Conservation (phyloP, 2,888 invertebrate genomes). For the Cylindroiulus punctatus region DNA sequence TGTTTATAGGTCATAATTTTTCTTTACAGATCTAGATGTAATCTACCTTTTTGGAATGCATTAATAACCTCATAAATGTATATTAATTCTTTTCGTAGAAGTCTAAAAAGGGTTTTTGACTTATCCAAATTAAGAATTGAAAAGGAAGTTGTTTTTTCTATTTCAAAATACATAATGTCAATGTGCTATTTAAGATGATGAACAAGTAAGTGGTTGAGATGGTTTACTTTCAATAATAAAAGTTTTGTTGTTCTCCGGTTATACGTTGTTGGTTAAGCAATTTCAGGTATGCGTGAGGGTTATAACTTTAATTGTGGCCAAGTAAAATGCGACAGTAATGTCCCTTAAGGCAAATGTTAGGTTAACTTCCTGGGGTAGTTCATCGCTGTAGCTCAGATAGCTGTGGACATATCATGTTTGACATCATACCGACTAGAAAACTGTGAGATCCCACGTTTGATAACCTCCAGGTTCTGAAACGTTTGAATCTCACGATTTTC, state of each 20-base stretch:
- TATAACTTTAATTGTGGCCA: too few relatives aligned
- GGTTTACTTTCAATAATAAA: slow-evolving; percentile 29
- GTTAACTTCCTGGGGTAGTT: too few relatives aligned
- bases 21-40: slow-evolving; percentile 12
- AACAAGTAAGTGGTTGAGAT: not conserved
- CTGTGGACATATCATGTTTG: too few relatives aligned
- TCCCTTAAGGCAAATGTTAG: too few relatives aligned
- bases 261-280: not conserved
- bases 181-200: slow-evolving; percentile 16
- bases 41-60: slow-evolving; percentile 30
- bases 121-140: not conserved
- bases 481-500: too few relatives aligned
- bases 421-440: too few relatives aligned
- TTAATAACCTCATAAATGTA: not conserved
- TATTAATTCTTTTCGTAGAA: not conserved
- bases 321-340: too few relatives aligned
- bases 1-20: not conserved
- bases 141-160: slow-evolving; percentile 4
- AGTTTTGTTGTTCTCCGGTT: slow-evolving; percentile 2
- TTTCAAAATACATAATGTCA: not conserved
- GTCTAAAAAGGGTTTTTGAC: not conserved
- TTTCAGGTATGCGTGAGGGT: too few relatives aligned
- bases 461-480: too few relatives aligned
- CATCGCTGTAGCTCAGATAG: too few relatives aligned
- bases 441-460: too few relatives aligned